These are phyloP conservation scores for Pogonocichla stellata DNA, from an alignment of 2,113 vertebrate species.

Conservation along the genomic window DNA sequence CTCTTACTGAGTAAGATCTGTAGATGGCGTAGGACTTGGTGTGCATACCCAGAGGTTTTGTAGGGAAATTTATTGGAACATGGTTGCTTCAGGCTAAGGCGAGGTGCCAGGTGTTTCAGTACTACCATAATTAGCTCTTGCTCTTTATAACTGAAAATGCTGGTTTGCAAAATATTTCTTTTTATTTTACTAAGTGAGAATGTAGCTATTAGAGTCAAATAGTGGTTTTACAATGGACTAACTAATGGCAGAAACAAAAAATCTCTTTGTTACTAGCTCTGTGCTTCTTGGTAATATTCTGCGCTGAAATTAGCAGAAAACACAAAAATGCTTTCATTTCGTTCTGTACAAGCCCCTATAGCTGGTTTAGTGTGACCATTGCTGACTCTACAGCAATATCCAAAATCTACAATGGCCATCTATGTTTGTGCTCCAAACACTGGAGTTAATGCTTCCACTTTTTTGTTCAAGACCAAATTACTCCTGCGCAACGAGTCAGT, in stretches of 20 bases:
- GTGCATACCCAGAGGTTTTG: not conserved
- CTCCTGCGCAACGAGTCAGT: not conserved
- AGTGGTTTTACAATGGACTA: not conserved
- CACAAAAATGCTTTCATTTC: not conserved
- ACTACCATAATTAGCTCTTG: not conserved
- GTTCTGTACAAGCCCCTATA: not conserved
- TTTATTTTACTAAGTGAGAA: not conserved
- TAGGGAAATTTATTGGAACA: not conserved
- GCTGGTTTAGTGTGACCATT: not conserved
- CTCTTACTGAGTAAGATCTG: not conserved
- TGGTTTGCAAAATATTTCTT: not conserved
- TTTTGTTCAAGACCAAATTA: not conserved
- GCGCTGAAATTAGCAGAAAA: not conserved
- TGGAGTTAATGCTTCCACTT: not conserved
- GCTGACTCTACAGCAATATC: not conserved
- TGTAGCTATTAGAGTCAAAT: not conserved
- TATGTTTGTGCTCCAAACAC: not conserved
- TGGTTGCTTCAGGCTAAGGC: not conserved
- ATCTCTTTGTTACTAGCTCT: not conserved
- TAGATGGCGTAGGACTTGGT: not conserved
- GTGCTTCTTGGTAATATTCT: not conserved
- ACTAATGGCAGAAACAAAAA: not conserved
- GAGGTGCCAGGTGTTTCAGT: not conserved
- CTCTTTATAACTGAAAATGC: not conserved
- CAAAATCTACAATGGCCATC: not conserved